Percentiles rank a stretch among this genome's conserved stretches.
phyloP scores from a whole-genome alignment of 2,888 invertebrate genomes.

The Hydrotaea diabolus region DNA sequence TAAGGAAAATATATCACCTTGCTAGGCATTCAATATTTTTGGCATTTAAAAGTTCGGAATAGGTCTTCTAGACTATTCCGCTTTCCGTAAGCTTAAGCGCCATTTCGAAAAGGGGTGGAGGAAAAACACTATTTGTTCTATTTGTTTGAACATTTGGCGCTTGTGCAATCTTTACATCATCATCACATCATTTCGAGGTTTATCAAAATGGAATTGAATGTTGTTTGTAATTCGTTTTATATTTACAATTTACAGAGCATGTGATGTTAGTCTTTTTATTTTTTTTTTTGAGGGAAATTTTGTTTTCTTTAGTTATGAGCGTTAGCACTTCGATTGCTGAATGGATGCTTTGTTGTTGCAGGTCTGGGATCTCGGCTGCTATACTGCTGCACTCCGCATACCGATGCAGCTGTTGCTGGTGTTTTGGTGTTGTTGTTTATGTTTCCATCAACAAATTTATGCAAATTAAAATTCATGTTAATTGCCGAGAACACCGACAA shows the following conservation, averaged over 20 bases:
- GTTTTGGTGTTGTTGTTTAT: not conserved
- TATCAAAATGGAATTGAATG: not conserved
- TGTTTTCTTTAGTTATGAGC: not conserved
- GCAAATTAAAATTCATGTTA: slow-evolving; percentile 46
- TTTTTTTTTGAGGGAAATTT: not conserved
- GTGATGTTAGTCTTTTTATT: not conserved
- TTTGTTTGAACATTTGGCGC: slow-evolving; percentile 28
- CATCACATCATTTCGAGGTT: not conserved
- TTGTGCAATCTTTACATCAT: slow-evolving; percentile 47
- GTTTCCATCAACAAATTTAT: slow-evolving; percentile 29
- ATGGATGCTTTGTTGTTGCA: not conserved
- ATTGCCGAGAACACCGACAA: slow-evolving; percentile 13
- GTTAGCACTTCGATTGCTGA: not conserved
- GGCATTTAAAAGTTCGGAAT: not conserved
- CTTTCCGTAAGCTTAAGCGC: not conserved
- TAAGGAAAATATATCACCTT: slow-evolving; percentile 25
- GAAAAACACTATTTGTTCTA: slow-evolving; percentile 9
- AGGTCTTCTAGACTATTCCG: not conserved
- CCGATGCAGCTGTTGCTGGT: not conserved
- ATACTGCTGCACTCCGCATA: not conserved
- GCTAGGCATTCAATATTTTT: too few species aligned
- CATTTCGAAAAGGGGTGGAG: not conserved
- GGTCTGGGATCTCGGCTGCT: not conserved
- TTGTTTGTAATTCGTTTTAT: slow-evolving; percentile 2
- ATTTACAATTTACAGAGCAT: slow-evolving; percentile 18